These are phyloP conservation scores for Loris lydekkerianus DNA, from an alignment of 2,797 vertebrate species.

Conservation along the genomic window DNA sequence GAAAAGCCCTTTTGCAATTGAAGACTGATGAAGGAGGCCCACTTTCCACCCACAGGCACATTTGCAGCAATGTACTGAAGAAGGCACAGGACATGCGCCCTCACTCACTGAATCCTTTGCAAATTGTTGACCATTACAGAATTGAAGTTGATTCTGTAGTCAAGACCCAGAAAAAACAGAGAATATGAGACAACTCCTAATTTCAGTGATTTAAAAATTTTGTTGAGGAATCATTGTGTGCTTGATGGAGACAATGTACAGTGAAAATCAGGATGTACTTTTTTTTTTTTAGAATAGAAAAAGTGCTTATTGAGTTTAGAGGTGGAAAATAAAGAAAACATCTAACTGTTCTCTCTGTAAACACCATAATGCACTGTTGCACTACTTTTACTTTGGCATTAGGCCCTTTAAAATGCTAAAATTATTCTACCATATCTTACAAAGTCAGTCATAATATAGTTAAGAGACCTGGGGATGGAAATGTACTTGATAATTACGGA, in stretches of 20 bases:
- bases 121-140: slow-evolving; percentile 35
- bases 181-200: background rate
- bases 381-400: background rate
- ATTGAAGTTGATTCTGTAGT: background rate
- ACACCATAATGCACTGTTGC: background rate
- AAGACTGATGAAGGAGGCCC: background rate
- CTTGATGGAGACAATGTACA: background rate
- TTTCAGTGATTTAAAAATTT: background rate
- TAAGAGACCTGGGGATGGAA: slow-evolving; percentile 70
- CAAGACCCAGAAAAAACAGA: background rate
- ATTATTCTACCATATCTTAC: slow-evolving; percentile 47
- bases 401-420: slow-evolving; percentile 7
- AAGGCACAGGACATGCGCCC: background rate
- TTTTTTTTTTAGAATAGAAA: background rate
- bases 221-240: background rate
- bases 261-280: background rate
- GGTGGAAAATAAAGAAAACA: background rate
- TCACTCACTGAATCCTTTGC: slow-evolving; percentile 35
- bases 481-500: slow-evolving; percentile 60
- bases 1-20: background rate
- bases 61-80: no score
- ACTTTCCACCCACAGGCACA: background rate
- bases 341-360: background rate
- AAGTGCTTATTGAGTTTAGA: background rate
- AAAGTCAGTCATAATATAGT: background rate